Percentiles rank a stretch among this genome's conserved stretches.
phyloP scores from a whole-genome alignment of 2,888 invertebrate genomes.

The Heliconius charithonia region DNA sequence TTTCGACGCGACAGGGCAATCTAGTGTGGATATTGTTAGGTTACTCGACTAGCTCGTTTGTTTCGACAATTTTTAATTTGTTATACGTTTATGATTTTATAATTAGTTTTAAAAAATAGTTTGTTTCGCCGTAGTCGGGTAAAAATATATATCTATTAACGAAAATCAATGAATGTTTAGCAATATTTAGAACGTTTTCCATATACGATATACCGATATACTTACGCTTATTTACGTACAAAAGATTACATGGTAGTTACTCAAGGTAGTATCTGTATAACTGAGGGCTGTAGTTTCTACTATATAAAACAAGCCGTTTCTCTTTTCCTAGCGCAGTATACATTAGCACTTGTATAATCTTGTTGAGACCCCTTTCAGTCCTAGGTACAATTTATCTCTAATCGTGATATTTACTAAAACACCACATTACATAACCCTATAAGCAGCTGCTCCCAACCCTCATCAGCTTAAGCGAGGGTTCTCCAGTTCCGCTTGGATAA shows the following conservation, averaged over 20 bases:
- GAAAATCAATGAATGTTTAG: no score
- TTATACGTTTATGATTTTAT: not conserved
- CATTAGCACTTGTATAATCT: constrained; percentile 20
- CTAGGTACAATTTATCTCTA: constrained; percentile 26
- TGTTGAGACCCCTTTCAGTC: constrained; percentile 16
- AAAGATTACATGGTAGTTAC: no score
- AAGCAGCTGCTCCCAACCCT: constrained; percentile 43
- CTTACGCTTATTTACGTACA: no score
- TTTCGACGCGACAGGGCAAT: constrained; percentile 34
- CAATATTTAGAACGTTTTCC: no score
- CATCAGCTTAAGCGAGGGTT: constrained; percentile 42
- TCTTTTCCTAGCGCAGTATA: not conserved
- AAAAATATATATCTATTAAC: no score
- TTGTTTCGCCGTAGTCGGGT: no score
- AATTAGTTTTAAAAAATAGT: not conserved
- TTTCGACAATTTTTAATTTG: not conserved
- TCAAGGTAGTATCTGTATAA: no score
- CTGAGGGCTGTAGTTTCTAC: not conserved
- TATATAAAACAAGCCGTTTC: not conserved
- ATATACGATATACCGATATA: no score
- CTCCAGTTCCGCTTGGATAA: constrained; percentile 42
- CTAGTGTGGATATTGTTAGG: constrained; percentile 15
- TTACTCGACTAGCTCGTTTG: not conserved
- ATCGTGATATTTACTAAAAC: constrained; percentile 33
- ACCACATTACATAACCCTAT: constrained; percentile 28